A percentile compares a stretch with the other conserved stretches of the same genome.
Evolutionary conservation across 2,888 invertebrate genomes (phyloP).

Genomic region (Mayetiola destructor): DNA sequence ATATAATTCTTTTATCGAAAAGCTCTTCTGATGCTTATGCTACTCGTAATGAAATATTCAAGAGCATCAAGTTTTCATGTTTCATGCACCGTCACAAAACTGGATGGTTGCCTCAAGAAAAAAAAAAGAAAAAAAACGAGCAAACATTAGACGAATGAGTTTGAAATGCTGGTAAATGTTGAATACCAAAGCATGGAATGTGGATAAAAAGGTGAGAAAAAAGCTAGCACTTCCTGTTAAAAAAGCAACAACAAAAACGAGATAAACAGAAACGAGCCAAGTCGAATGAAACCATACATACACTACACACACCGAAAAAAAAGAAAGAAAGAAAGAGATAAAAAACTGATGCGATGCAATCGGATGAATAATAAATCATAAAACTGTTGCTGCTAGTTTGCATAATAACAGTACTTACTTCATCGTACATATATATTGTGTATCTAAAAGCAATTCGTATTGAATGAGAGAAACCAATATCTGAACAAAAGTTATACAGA

Average conservation of each 20-base stretch:
- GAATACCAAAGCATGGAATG: not conserved
- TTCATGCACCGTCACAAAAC: not conserved
- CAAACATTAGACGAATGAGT: too few species aligned
- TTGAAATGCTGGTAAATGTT: too few species aligned
- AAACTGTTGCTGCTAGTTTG: constrained; percentile 12
- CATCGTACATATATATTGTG: too few species aligned
- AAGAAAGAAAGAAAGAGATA: not conserved
- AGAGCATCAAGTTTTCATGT: not conserved
- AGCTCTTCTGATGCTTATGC: not conserved
- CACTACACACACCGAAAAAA: not conserved
- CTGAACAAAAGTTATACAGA: too few species aligned
- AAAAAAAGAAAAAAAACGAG: not conserved
- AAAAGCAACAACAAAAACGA: not conserved
- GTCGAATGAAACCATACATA: not conserved
- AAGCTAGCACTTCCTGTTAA: not conserved
- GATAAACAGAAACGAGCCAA: not conserved
- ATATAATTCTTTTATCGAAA: constrained; percentile 11
- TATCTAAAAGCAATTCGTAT: too few species aligned
- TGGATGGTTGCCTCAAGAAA: not conserved
- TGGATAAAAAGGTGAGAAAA: not conserved
- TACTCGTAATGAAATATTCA: constrained; percentile 7
- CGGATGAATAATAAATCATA: constrained; percentile 10
- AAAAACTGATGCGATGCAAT: constrained; percentile 1
- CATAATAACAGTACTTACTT: constrained; percentile 3
- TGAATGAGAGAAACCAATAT: too few species aligned